Conservation (phyloP, 1,140 invertebrate genomes). For the Archivesica marissinica region DNA sequence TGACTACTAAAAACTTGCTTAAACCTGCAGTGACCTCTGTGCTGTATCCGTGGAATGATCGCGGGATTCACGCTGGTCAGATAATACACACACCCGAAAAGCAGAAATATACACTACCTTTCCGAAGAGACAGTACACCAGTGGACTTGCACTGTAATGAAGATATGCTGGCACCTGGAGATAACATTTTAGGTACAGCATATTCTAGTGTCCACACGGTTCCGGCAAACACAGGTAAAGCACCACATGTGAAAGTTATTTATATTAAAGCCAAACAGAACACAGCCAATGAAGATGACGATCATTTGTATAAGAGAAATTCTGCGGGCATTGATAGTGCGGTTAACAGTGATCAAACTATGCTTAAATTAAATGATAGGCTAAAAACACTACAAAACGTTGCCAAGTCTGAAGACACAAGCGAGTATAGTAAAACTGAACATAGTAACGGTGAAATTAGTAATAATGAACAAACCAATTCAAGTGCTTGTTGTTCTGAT, state of each 20-base stretch:
- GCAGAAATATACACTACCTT: neutral
- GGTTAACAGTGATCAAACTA: no score
- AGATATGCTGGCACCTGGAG: neutral
- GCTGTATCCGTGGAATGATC: neutral
- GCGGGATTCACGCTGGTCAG: neutral
- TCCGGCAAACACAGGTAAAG: neutral
- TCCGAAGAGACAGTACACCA: neutral
- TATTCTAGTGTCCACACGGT: neutral
- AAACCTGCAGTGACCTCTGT: neutral
- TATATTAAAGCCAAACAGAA: slow-evolving; percentile 39
- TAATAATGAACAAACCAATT: no score
- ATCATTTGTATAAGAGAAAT: no score
- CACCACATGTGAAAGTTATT: slow-evolving; percentile 6
- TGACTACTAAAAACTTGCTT: neutral
- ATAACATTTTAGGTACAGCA: neutral
- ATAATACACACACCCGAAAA: slow-evolving; percentile 19
- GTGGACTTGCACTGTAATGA: neutral
- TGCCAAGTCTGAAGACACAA: no score
- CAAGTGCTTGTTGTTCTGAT: no score
- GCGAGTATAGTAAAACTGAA: no score
- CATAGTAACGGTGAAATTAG: no score
- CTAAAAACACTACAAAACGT: no score
- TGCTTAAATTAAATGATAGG: no score
- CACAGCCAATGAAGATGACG: no score
- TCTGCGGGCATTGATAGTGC: no score